Percentiles rank a stretch among this genome's conserved stretches.
These are phyloP conservation scores for Calyptomena viridis DNA, from an alignment of 2,113 vertebrate genomes.

Conservation along the genomic window DNA sequence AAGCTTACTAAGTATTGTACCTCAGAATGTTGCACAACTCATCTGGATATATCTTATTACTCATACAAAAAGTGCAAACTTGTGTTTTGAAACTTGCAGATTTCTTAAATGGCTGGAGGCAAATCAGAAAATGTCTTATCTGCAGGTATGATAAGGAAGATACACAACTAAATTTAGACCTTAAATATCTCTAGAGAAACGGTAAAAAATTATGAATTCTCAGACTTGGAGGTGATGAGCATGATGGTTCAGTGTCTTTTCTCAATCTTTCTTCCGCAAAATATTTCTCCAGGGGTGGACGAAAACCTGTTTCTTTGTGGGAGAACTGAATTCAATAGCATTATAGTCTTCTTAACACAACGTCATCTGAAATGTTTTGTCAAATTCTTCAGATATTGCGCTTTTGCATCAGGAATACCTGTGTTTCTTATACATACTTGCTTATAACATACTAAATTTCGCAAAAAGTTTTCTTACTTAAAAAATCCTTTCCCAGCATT, in stretches of 20 bases:
- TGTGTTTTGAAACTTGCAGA: background rate
- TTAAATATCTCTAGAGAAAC: background rate
- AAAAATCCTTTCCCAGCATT: background rate
- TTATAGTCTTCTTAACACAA: background rate
- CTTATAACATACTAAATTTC: too few species aligned
- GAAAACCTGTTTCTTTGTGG: background rate
- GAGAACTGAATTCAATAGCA: background rate
- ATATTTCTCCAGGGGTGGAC: background rate
- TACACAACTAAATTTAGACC: background rate
- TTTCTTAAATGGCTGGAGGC: background rate
- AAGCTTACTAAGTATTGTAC: background rate
- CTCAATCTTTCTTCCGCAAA: background rate
- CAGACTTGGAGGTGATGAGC: background rate
- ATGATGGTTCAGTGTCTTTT: background rate
- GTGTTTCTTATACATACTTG: background rate
- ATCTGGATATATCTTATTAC: background rate
- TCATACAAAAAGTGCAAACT: background rate
- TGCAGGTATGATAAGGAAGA: background rate
- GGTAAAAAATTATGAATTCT: background rate
- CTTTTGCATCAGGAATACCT: background rate
- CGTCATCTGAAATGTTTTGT: rapidly evolving
- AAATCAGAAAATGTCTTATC: background rate
- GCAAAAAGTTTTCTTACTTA: background rate
- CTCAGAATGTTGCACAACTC: background rate
- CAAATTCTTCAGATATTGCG: background rate